Base-by-base conservation (phyloP, 2,888 invertebrate genomes). In the Polylopha cassiicola region DNA sequence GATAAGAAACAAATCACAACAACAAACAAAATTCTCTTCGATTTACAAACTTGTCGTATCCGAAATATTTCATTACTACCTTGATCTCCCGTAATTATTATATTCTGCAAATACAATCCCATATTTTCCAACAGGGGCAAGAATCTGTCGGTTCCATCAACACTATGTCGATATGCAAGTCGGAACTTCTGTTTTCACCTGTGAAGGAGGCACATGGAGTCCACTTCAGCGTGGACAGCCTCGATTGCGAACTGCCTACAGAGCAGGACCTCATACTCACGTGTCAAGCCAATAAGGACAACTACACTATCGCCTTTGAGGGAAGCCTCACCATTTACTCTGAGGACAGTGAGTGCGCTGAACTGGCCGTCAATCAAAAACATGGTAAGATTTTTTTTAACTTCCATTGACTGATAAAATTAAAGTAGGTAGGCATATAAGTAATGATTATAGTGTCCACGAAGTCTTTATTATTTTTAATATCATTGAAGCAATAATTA, bases 281-380 rank as follows among this genome's bases (percentile, higher is more conserved):
- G 47, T 97, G 96, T 75, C 93, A 94, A 79, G 93, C 95, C 47
- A 95, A 95, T 75, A 95, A 96, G 86, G 94, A 95, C 78, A 97
- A 97, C 85, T 97, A 97, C 73, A 97, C 96, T 49, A 95, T 97
- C 64, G 96, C 96, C 53, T 97, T 97, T 63, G 95, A 96, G 85
- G 96, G 95, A 64, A 94, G 94, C 61, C 87, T 91, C 57, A 91
- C 92, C 51, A 91, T 92, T 86, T 94, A 92, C 75, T 94, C 94
- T 36, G 95, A 95, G 78, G 94, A 92, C 70, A 93, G 92, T 67
- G 92, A 92, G 79, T 92, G 91, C 75, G 86, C 62, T 50, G 85
- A 84, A 68, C 58, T 68, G 43, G 68, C 80, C 75, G 84, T 84
- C 82, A 84, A 76, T 82, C 78, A 82, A 74, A 81, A 70, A 78